Base-by-base conservation (phyloP, 1,140 invertebrate species). In the Bombus terrestris region DNA sequence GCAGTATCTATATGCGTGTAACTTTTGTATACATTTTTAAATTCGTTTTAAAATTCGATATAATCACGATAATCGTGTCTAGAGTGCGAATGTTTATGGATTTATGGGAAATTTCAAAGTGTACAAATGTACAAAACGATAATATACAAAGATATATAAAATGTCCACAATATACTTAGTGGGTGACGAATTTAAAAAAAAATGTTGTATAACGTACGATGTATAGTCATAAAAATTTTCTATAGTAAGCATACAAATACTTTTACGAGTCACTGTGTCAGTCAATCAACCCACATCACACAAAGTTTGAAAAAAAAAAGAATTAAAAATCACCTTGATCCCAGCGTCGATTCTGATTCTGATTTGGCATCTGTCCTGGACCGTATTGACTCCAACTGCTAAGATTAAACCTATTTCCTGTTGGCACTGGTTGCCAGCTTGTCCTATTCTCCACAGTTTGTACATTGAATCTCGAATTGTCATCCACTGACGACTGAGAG, bases 311-410 rank as follows among this genome's bases (percentile, higher is more conserved):
- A 37, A 1, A 37, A 57, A 62, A 62, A 15, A 37, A 78, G 18
- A 68, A 68, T 32, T 37, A 71, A 71, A 76, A 79, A 8, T 80
- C 66, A 90, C 89, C 89, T 90, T 88, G 79, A 73, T 90, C 18
- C 89, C 86, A 90, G 0, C 13, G 62, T 57, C 25, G 57, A 62
- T 59, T 64, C 28, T n/a, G 59, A 62, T 62, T n/a, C 39, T 71
- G n/a, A 68, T 66, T 35, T 3, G 32, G 53, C 53, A 18, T 25
- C 2, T 53, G 47, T 53, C 10, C 37, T 69, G 35, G 43, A 66
- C 73, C 64, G 37, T 79, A 43, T 18, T 80, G 83, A 62, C 18
- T 68, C 84, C 69, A 72, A 1, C 28, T 80, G 76, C 28, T n/a
- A 39, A 43, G 72, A 32, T 1, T 6, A 1, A 28, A 3, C 32